Evolutionary conservation across 2,797 vertebrate genomes (phyloP).

Genomic region (Neostethus bicornis): DNA sequence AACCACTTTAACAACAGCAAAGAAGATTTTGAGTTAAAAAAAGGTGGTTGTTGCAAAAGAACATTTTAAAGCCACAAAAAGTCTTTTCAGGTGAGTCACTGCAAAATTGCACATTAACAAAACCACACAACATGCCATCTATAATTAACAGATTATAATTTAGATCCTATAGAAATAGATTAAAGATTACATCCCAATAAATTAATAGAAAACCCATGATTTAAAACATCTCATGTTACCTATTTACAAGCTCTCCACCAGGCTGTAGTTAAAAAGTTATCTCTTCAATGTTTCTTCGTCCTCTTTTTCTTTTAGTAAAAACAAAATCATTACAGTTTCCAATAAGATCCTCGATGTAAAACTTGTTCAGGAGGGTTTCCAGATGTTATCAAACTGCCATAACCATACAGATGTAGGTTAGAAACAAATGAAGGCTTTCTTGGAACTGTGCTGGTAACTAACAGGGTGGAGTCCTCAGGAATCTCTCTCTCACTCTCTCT

Average conservation of each 20-base stretch:
- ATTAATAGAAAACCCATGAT: no score
- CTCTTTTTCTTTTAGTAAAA: background rate
- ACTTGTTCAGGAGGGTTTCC: background rate
- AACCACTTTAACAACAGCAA: no score
- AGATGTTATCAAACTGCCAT: background rate
- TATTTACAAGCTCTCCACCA: background rate
- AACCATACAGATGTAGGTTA: conserved; percentile 10
- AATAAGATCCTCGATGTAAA: background rate
- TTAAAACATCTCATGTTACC: background rate
- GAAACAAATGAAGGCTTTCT: conserved; percentile 30
- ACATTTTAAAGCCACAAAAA: no score
- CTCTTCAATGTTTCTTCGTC: background rate
- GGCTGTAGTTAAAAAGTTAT: background rate
- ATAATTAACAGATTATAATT: no score
- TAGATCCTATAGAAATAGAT: no score
- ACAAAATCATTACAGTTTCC: background rate
- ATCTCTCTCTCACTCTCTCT: conserved; percentile 22
- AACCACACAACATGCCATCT: no score
- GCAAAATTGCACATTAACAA: background rate
- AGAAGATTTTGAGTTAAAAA: background rate
- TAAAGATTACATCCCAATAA: no score
- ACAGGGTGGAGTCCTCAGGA: conserved; percentile 63
- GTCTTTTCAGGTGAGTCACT: conserved; percentile 23
- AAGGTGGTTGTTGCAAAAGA: no score
- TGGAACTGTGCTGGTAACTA: conserved; percentile 17